Evolutionary conservation across 2,888 invertebrate species (phyloP).

Genomic region (Calameuta pallipes): DNA sequence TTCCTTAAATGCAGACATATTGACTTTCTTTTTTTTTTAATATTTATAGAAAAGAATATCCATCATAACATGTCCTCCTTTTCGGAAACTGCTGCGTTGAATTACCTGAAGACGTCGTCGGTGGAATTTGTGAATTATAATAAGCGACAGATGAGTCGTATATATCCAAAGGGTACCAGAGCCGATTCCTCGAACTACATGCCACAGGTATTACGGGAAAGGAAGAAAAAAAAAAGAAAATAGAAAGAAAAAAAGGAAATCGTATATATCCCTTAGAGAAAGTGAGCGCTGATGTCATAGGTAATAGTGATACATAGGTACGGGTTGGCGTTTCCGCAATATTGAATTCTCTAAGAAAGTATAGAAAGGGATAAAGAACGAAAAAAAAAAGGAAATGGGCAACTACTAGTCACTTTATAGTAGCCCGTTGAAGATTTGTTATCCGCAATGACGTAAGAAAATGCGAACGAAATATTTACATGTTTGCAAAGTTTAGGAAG

Average conservation of each 20-base stretch:
- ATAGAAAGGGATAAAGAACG: background rate
- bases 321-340: background rate
- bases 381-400: background rate
- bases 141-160: conserved; percentile 78
- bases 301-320: background rate
- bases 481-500: background rate
- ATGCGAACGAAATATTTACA: background rate
- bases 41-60: conserved; percentile 71
- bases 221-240: background rate
- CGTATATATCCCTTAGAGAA: background rate
- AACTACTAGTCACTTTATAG: background rate
- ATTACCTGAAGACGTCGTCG: conserved; percentile 74
- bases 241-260: background rate
- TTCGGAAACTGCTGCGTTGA: conserved; percentile 75
- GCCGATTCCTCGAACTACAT: conserved; percentile 79
- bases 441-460: background rate
- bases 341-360: background rate
- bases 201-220: conserved; percentile 70
- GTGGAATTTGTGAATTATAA: conserved; percentile 81
- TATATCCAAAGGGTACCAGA: conserved; percentile 78
- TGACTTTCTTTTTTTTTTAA: conserved; percentile 14
- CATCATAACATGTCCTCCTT: conserved; percentile 79
- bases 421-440: background rate
- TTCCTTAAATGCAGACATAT: background rate
- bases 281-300: background rate